Evolutionary conservation across 2,113 vertebrate genomes (phyloP).

Genomic region (Petrocephalus microphthalmus): DNA sequence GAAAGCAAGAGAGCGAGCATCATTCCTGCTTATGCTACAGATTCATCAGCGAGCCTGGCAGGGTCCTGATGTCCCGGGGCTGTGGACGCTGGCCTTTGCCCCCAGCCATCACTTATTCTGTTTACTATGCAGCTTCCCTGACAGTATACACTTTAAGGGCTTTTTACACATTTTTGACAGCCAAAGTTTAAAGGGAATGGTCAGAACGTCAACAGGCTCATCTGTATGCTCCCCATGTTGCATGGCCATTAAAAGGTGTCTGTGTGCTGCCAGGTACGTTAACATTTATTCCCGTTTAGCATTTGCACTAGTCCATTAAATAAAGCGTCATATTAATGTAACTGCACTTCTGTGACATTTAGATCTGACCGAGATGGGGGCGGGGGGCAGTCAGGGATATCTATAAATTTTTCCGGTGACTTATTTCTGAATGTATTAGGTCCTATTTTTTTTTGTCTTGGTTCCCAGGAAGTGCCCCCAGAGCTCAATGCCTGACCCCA

Average conservation of each 20-base stretch:
- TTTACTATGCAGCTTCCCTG: neutral
- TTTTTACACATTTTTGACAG: neutral
- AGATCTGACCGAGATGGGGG: neutral
- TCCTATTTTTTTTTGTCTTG: neutral
- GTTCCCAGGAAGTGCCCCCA: neutral
- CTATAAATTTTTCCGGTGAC: neutral
- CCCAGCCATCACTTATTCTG: neutral
- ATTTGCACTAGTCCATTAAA: neutral
- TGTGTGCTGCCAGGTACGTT: neutral
- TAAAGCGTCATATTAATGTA: neutral
- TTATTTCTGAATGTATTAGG: neutral
- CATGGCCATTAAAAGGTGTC: neutral
- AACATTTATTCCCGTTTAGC: neutral
- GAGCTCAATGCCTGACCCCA: neutral
- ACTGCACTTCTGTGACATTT: neutral
- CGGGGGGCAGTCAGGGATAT: neutral
- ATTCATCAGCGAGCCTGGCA: slow-evolving; percentile 22
- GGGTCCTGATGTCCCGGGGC: neutral
- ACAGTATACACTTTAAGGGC: neutral
- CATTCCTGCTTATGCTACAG: slow-evolving; percentile 19
- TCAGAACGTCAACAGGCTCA: neutral
- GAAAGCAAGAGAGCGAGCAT: neutral
- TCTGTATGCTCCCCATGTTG: neutral
- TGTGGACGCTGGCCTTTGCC: neutral
- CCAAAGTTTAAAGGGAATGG: neutral